Percentiles rank a stretch among this genome's conserved stretches.
These are phyloP conservation scores for Brienomyrus longianalis DNA, from an alignment of 2,113 vertebrate genomes.

Conservation along the genomic window DNA sequence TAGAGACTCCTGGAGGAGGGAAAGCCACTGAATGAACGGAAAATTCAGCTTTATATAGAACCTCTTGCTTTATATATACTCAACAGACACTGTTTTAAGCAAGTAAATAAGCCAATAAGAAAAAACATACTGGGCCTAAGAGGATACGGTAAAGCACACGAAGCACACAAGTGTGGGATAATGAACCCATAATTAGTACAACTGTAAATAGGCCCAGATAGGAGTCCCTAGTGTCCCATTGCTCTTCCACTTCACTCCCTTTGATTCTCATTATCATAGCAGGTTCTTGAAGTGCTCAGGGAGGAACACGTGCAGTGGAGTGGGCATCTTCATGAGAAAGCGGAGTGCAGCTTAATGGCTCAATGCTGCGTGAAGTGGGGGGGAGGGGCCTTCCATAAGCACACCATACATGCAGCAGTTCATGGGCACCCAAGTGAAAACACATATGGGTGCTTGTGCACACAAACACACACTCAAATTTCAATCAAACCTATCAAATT, in stretches of 20 bases:
- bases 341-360: background rate
- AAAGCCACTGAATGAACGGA: background rate
- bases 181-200: conserved; percentile 19
- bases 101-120: background rate
- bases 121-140: background rate
- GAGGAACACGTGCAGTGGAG: background rate
- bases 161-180: conserved; percentile 7
- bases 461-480: background rate
- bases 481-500: background rate
- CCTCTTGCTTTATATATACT: background rate
- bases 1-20: background rate
- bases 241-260: conserved; percentile 22
- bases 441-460: background rate
- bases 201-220: conserved; percentile 16
- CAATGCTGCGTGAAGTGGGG: background rate
- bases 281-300: background rate
- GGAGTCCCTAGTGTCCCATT: conserved; percentile 11
- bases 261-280: conserved; percentile 19
- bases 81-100: background rate
- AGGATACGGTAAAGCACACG: background rate
- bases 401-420: background rate
- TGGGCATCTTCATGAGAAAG: background rate
- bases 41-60: background rate
- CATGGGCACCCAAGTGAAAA: background rate
- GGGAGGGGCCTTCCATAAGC: background rate